Evolutionary conservation across 1,140 invertebrate species (phyloP), one percentile per base, ranked within the genome.

Genomic region (Oppia nitens): DNA sequence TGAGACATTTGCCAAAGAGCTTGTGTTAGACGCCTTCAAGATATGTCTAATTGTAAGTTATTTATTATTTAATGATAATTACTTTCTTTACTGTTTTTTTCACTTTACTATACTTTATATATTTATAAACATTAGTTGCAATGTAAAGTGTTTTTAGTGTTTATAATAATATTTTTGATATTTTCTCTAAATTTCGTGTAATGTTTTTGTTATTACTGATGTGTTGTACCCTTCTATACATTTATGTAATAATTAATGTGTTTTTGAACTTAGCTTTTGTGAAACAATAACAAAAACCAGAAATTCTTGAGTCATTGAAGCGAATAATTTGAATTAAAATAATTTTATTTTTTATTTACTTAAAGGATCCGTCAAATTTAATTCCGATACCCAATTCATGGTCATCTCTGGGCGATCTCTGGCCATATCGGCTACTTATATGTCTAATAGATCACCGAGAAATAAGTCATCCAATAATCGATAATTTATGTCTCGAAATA

Each of bases 371-470:
- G 47, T 54, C 57, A 9, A 27, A 55, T 23, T 32, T 64, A 23
- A 79, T 77, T 24, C 64, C 84, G 27, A 77, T 76, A 64, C 72
- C 75, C 55, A 76, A 78, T 47, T 74, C 77, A 53, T 71, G 76
- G 14, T 75, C 79, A 63, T 72, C 73, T 57, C 77, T 77, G 14
- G 75, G 79, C 57, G 83, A 85, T 68, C 71, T 90, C 25, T 82
- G 81, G 68, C 83, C 87, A 3, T 94, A 90, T 69, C 77, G 85
- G 62, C 80, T 94, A 53, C 73, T 95, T 58, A 81, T 89, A 6
- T 90, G 87, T 40, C 73, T 95, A 28, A 73, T 94, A 24, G 90
- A 95, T 69, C 87, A 91, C 70, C 81, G 83, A 45, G 88, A 93
- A 71, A 86, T 94, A 57, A 86, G 87, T 12, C 80, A 81, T 50